phyloP scores from a whole-genome alignment of 2,888 invertebrate genomes.

The Diarsia brunnea region DNA sequence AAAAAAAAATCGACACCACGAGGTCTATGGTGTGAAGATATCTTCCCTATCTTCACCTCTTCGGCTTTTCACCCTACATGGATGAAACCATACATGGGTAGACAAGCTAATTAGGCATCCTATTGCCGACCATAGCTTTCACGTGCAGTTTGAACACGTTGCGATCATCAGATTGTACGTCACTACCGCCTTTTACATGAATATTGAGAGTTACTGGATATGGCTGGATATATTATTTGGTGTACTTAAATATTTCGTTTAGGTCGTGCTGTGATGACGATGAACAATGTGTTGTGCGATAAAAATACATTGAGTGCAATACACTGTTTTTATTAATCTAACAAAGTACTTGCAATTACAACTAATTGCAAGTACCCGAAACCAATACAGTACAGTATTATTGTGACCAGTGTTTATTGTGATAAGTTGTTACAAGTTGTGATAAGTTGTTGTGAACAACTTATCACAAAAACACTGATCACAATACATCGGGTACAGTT shows the following conservation, averaged over 20 bases:
- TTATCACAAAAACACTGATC: too few relatives aligned
- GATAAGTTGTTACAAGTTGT: too few relatives aligned
- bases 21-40: background rate
- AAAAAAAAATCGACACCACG: background rate
- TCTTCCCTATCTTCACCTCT: background rate
- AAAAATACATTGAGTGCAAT: too few relatives aligned
- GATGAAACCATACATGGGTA: slow-evolving; percentile 13
- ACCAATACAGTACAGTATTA: too few relatives aligned
- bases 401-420: too few relatives aligned
- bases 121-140: slow-evolving; percentile 43
- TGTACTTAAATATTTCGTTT: background rate
- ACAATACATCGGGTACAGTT: too few relatives aligned
- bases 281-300: too few relatives aligned
- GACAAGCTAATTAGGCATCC: slow-evolving; percentile 55
- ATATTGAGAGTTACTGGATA: slow-evolving; percentile 36
- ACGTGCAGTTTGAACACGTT: slow-evolving; percentile 65
- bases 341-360: too few relatives aligned
- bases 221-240: background rate
- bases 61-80: background rate
- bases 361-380: too few relatives aligned
- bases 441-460: too few relatives aligned
- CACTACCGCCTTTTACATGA: slow-evolving; percentile 2
- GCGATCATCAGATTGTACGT: slow-evolving; percentile 63
- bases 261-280: too few relatives aligned
- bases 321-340: too few relatives aligned